phyloP scores from a whole-genome alignment of 2,113 vertebrate genomes.

The Gyps fulvus region DNA sequence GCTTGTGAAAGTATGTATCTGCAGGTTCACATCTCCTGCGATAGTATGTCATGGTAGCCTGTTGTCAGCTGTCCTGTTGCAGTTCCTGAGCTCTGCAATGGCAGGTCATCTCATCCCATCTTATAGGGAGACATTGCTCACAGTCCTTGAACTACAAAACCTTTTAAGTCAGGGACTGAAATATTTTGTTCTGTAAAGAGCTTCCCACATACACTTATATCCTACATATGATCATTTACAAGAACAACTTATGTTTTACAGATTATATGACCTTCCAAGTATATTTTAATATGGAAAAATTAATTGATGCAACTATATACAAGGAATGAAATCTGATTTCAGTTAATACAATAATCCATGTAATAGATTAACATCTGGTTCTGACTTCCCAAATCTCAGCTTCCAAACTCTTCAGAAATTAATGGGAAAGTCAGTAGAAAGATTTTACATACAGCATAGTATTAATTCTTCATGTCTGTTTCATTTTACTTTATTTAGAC shows the following conservation, averaged over 20 bases:
- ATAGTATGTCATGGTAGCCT: not conserved
- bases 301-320: not conserved
- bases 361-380: not conserved
- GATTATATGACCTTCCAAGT: not conserved
- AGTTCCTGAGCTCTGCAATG: not conserved
- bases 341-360: not conserved
- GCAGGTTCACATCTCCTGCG: not conserved
- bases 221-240: not conserved
- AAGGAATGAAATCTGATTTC: not conserved
- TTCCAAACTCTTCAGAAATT: not conserved
- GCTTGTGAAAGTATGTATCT: not conserved
- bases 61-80: not conserved
- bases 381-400: not conserved
- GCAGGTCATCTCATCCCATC: not conserved
- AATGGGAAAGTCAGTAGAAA: not conserved
- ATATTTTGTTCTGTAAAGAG: not conserved
- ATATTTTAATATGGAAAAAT: not conserved
- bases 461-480: not conserved
- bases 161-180: not conserved
- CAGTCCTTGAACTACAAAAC: not conserved
- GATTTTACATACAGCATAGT: not conserved
- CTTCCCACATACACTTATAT: not conserved
- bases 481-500: constrained; percentile 10
- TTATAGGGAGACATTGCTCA: not conserved
- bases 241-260: not conserved